phyloP scores from a whole-genome alignment of 1,140 invertebrate genomes.

The Conus ventricosus region DNA sequence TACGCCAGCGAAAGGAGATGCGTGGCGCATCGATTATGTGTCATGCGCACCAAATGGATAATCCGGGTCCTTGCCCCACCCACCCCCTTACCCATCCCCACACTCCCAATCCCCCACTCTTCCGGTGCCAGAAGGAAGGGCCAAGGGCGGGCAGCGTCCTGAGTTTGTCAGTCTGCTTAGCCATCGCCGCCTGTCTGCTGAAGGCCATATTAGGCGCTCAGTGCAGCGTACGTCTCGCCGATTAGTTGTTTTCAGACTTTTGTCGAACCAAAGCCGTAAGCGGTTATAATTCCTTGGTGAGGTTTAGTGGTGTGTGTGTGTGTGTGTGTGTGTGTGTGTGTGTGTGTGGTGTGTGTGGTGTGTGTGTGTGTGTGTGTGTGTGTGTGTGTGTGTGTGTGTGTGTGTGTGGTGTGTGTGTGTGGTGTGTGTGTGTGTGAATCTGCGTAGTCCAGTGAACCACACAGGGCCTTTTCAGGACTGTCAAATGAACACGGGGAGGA shows the following conservation, averaged over 20 bases:
- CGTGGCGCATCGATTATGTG: conserved; percentile 1
- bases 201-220: no score
- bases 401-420: conserved; percentile 6
- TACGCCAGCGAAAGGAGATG: background rate
- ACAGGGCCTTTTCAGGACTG: no score
- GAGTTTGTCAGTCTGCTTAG: background rate
- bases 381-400: conserved; percentile 12
- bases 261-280: background rate
- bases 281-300: background rate
- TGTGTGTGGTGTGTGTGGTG: conserved; percentile 13
- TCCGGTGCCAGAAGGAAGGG: background rate
- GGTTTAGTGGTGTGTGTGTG: background rate
- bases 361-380: conserved; percentile 14
- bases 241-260: background rate
- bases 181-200: no score
- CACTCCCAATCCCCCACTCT: background rate
- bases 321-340: conserved; percentile 12
- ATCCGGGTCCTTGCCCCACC: background rate
- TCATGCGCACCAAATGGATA: conserved; percentile 29
- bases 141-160: background rate
- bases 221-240: no score
- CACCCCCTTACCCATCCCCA: no score
- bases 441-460: no score
- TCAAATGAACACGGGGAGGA: no score
- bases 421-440: no score